Percentiles rank a stretch among this genome's conserved stretches.
These are phyloP conservation scores for Pristionchus fissidentatus DNA, from an alignment of 2,888 invertebrate genomes.

Conservation along the genomic window DNA sequence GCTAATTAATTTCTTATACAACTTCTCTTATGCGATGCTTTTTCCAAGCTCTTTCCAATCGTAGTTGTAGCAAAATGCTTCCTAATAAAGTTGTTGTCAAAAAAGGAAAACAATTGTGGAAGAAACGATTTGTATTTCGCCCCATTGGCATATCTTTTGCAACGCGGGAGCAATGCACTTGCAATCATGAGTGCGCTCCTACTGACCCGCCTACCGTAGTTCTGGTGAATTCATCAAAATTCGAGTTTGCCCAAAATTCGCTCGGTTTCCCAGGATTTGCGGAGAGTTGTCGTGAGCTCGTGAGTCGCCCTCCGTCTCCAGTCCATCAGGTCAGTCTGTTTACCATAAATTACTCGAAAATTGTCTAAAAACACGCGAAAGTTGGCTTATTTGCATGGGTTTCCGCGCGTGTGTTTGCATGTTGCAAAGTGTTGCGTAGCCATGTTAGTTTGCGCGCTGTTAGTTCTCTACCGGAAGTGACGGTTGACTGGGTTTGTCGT, in stretches of 20 bases:
- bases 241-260: slow-evolving; percentile 4
- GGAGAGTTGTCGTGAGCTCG: not conserved
- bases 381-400: no score
- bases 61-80: no score
- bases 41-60: no score
- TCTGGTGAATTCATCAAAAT: not conserved
- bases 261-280: not conserved
- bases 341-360: not conserved
- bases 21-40: no score
- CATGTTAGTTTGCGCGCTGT: not conserved
- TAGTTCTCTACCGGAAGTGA: slow-evolving; percentile 7
- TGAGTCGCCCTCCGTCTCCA: slow-evolving; percentile 19
- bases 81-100: no score
- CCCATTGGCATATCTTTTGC: not conserved
- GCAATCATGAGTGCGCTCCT: slow-evolving; percentile 10
- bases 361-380: not conserved
- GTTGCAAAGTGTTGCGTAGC: not conserved
- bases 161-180: no score
- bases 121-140: not conserved
- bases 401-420: not conserved
- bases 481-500: not conserved
- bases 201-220: not conserved
- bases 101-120: no score
- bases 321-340: not conserved
- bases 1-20: no score